Base-by-base conservation (phyloP, 2,797 vertebrate genomes). In the Chlorospingus flavigularis region DNA sequence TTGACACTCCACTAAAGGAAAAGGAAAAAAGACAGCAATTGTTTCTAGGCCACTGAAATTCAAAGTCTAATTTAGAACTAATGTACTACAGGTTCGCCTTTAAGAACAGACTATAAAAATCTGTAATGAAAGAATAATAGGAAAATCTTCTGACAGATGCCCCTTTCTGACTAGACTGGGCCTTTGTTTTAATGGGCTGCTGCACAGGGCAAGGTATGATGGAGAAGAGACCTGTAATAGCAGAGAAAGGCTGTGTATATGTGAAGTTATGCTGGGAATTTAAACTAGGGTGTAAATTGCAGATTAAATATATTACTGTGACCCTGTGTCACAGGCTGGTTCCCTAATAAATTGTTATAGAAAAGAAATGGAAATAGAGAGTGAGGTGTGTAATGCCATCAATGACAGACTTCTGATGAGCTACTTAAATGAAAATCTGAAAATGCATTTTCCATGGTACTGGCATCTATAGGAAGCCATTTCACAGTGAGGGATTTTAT, bases 401-500 rank as follows among this genome's bases (percentile, higher is more conserved):
- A 86, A 26, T 1, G 33, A 76, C 68, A 84, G 80, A 48, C 70
- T 77, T 88, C 53, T 88, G 72, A 96, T 78, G 39, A 92, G 68
- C 53, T 71, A 37, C 74, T 47, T 66, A 70, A 89, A 95, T 63
- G 77, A 86, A 95, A 96, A 96, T 65, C 77, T 72, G 68, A 92
- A 88, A 92, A 73, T 13, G 24, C 51, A 91, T 90, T 96, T 95
- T 93, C 67, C 73, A 84, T 51, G 89, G 51, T 65, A 66, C 54
- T 78, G 71, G 51, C 61, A 94, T 95, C 73, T 65, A 61, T 17
- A 88, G 30, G 70, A 95, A 91, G 61, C 43, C 77, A 95, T 91
- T 96, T 95, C 93, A 95, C 68, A 77, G 78, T 71, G 76, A 84
- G 62, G 75, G 66, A 65, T 92, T 95, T 91, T 53, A 50, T 77